Evolutionary conservation across 2,797 vertebrate genomes (phyloP).

Genomic region (Scolopax rusticola): DNA sequence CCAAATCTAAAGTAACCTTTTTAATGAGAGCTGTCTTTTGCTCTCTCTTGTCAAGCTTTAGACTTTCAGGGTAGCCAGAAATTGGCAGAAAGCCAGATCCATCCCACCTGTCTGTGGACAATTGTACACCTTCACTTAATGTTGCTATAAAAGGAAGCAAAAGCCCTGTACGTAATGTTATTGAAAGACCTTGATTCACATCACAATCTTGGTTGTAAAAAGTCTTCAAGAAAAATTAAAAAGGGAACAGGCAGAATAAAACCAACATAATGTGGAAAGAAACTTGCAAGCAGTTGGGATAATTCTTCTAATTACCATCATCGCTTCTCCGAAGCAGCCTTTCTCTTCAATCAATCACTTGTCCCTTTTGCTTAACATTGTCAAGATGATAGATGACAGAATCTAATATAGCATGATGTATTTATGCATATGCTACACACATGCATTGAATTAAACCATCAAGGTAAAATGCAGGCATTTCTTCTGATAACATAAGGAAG

Average conservation of each 20-base stretch:
- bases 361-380: background rate
- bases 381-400: background rate
- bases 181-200: background rate
- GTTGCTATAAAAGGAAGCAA: background rate
- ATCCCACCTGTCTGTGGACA: background rate
- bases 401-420: background rate
- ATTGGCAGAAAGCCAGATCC: background rate
- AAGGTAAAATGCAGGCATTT: background rate
- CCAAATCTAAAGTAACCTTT: conserved; percentile 48
- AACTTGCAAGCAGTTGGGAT: background rate
- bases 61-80: background rate
- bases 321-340: background rate
- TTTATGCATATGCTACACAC: background rate
- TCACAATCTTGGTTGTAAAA: background rate
- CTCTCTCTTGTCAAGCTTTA: conserved; percentile 34
- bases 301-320: background rate
- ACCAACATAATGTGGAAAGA: background rate
- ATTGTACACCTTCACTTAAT: background rate
- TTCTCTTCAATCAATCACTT: background rate
- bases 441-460: background rate
- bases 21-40: conserved; percentile 27
- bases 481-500: background rate
- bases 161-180: background rate
- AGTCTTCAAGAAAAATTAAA: background rate
- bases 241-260: background rate